A percentile compares a stretch with the other conserved stretches of the same genome.
Conservation (phyloP, 1,140 invertebrate genomes). For the Drosophila pseudoananassae region DNA sequence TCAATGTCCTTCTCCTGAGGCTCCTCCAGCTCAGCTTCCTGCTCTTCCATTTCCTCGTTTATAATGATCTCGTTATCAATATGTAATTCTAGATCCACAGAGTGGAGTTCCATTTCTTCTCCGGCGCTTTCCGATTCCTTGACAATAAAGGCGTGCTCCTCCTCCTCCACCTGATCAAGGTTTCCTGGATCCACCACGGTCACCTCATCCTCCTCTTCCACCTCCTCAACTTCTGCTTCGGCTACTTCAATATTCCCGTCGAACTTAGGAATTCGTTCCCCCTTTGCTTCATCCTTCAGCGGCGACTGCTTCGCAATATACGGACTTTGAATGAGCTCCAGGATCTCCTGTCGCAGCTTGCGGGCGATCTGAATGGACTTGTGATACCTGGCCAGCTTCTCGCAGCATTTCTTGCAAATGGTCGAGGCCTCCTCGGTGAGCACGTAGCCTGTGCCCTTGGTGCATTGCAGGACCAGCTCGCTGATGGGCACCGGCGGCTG, state of each 20-base stretch:
- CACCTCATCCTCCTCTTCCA: slow-evolving; percentile 15
- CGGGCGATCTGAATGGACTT: slow-evolving; percentile 66
- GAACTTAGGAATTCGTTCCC: slow-evolving; percentile 37
- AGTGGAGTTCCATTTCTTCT: slow-evolving; percentile 41
- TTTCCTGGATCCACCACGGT: slow-evolving; percentile 29
- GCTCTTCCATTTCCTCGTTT: slow-evolving; percentile 52
- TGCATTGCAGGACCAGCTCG: slow-evolving; percentile 63
- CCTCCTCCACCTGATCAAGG: slow-evolving; percentile 21
- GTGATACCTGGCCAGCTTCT: slow-evolving; percentile 65
- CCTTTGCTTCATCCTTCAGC: slow-evolving; percentile 20
- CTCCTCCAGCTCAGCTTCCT: slow-evolving; percentile 19
- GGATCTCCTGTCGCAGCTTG: slow-evolving; percentile 63
- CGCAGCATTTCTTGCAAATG: slow-evolving; percentile 70
- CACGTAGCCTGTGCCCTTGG: slow-evolving; percentile 56
- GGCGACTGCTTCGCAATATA: slow-evolving; percentile 42
- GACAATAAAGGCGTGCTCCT: slow-evolving; percentile 33
- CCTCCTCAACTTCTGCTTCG: slow-evolving; percentile 27
- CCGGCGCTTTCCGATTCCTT: slow-evolving; percentile 43
- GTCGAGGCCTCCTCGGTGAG: slow-evolving; percentile 51
- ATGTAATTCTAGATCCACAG: slow-evolving; percentile 61
- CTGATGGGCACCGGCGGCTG: slow-evolving; percentile 65
- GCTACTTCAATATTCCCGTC: slow-evolving; percentile 32
- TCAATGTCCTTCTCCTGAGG: slow-evolving; percentile 30
- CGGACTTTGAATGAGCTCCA: slow-evolving; percentile 65
- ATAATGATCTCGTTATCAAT: slow-evolving; percentile 74